Percentiles rank a stretch among this genome's conserved stretches.
phyloP scores from a whole-genome alignment of 1,140 invertebrate species.

The Holotrichia oblita region DNA sequence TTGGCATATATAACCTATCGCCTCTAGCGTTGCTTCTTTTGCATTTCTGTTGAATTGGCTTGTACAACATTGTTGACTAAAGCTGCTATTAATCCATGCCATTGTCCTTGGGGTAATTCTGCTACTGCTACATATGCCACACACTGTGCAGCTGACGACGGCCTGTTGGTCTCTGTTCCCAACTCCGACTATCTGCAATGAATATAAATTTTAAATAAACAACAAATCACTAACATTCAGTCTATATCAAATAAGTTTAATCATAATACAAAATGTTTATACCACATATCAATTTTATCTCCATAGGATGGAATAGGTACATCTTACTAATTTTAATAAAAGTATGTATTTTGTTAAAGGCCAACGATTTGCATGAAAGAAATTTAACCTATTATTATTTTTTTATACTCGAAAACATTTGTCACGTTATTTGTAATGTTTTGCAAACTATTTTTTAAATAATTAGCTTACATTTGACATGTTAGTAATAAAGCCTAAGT shows the following conservation, averaged over 20 bases:
- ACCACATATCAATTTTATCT: no score
- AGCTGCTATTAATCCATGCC: constrained; percentile 85
- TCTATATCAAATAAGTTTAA: neutral
- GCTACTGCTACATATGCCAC: constrained; percentile 98
- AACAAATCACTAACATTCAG: neutral
- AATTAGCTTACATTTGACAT: no score
- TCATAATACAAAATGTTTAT: no score
- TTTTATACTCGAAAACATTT: no score
- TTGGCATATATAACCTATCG: constrained; percentile 89
- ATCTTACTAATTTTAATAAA: neutral
- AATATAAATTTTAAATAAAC: neutral
- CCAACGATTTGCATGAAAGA: neutral
- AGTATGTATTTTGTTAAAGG: neutral
- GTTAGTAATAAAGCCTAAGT: no score
- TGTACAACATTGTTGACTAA: constrained; percentile 92
- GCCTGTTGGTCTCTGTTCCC: constrained; percentile 93
- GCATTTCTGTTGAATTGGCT: constrained; percentile 85
- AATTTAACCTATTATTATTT: no score
- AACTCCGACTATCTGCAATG: constrained; percentile 85
- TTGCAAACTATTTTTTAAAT: no score
- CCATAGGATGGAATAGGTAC: no score
- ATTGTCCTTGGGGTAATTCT: constrained; percentile 88
- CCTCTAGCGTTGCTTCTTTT: constrained; percentile 97
- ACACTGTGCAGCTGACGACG: constrained; percentile 98
- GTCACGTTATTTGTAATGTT: no score